Percentiles rank a stretch among this genome's conserved stretches.
These are phyloP conservation scores for Galendromus occidentalis DNA, from an alignment of 1,140 invertebrate species.

Conservation along the genomic window DNA sequence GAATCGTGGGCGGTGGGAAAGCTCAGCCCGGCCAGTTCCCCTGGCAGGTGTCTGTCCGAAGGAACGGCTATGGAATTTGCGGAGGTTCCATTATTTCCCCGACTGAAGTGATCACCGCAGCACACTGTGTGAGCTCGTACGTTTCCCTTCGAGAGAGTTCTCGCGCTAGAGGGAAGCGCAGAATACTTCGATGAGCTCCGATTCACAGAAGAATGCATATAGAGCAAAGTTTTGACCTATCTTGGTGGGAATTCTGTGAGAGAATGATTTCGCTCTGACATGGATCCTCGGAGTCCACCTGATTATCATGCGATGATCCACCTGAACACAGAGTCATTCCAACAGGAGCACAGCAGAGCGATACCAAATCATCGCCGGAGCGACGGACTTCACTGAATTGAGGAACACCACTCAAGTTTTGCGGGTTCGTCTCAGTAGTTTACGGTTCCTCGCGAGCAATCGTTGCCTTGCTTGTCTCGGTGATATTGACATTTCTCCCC, in stretches of 20 bases:
- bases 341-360: not conserved
- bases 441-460: not conserved
- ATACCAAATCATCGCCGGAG: not conserved
- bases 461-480: not conserved
- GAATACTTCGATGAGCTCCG: not conserved
- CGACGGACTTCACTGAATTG: not conserved
- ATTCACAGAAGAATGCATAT: not conserved
- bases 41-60: not conserved
- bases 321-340: not conserved
- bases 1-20: not conserved
- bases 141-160: not conserved
- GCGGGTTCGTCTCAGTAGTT: not conserved
- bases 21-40: not conserved
- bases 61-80: constrained; percentile 10
- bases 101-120: constrained; percentile 4
- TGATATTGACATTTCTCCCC: no score
- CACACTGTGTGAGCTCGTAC: not conserved
- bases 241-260: no score
- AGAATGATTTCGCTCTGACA: no score
- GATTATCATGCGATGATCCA: no score
- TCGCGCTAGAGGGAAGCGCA: not conserved
- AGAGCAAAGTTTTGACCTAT: not conserved
- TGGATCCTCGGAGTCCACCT: no score
- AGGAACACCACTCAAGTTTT: not conserved
- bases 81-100: not conserved